Evolutionary conservation across 2,113 vertebrate species (phyloP), one percentile per base, ranked within the genome.

Genomic region (Electrona antarctica): DNA sequence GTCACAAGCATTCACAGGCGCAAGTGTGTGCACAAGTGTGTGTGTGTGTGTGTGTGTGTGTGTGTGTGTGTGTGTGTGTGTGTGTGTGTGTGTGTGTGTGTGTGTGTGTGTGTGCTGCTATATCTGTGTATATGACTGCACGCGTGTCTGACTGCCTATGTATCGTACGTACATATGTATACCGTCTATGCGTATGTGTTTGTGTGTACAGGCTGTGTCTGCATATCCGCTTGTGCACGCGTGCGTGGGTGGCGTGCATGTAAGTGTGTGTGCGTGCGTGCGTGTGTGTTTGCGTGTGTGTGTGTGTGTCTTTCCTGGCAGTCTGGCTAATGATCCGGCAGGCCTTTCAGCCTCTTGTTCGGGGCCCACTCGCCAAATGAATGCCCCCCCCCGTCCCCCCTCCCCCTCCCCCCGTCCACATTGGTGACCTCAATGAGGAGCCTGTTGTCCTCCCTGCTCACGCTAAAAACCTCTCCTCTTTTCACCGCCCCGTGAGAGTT

Each of bases 391-490:
- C 33, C 33, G 3, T 41, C 1, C 82, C 29, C 33, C 5, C 33
- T 6, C 60, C 64, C 75, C 77, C 82, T 82, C 88, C 85, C 88
- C 82, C 80, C 73, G 14, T 83, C 86, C 81, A 64, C 81, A 73
- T 86, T 79, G 84, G 82, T 85, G 88, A 89, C 84, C 84, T 90
- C 88, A 90, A 88, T 88, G 88, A 90, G 83, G 85, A 83, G 88
- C 84, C 88, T 84, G 88, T 89, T 88, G 88, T 87, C 80, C 83
- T 77, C 69, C 70, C 33, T 70, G 52, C 75, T 81, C 67, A 73
- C 60, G 81, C 82, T 85, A 77, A 90, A 85, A 87, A 67, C 73
- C 73, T 80, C 80, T 68, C 79, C 77, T 86, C 90, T 83, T 88
- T 90, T 89, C 87, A 85, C 77, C 62, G 82, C 83, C 21, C 21